These are phyloP conservation scores for Drosophila mauritiana DNA, from an alignment of 1,140 invertebrate species.

Conservation along the genomic window DNA sequence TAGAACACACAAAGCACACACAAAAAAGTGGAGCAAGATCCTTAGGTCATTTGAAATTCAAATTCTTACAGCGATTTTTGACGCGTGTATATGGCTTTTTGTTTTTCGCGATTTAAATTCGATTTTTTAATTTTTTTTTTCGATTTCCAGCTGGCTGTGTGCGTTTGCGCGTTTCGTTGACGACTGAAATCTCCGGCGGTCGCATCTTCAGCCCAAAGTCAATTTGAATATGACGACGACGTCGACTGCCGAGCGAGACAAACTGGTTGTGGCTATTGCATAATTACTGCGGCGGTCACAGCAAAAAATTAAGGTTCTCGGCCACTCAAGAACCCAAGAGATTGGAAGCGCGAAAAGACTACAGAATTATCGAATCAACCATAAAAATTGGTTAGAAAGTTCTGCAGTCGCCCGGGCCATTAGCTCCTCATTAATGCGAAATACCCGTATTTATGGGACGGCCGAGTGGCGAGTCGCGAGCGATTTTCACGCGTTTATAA, in stretches of 20 bases:
- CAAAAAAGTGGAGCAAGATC: slow-evolving; percentile 24
- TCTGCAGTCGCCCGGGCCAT: slow-evolving; percentile 35
- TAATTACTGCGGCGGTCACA: slow-evolving; percentile 57
- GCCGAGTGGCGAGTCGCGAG: slow-evolving; percentile 1
- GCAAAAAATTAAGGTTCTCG: slow-evolving; percentile 49
- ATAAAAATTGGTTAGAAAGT: slow-evolving; percentile 44
- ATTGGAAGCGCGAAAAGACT: slow-evolving; percentile 28
- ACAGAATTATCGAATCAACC: slow-evolving; percentile 10
- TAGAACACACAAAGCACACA: slow-evolving; percentile 15
- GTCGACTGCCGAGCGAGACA: slow-evolving; percentile 41
- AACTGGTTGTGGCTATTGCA: slow-evolving; percentile 76
- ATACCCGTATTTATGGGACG: slow-evolving; percentile 30
- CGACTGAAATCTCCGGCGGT: slow-evolving; percentile 59
- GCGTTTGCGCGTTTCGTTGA: slow-evolving; percentile 68
- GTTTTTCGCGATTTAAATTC: slow-evolving; percentile 6
- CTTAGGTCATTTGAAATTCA: slow-evolving; percentile 50
- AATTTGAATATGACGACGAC: slow-evolving; percentile 77
- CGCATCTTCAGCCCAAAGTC: slow-evolving; percentile 71
- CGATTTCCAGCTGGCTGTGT: slow-evolving; percentile 37
- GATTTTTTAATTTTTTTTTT: slow-evolving; percentile 16
- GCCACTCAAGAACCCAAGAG: slow-evolving; percentile 25
- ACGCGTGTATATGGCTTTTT: slow-evolving; percentile 21
- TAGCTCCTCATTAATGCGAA: slow-evolving; percentile 44
- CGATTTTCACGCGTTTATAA: slow-evolving; percentile 53
- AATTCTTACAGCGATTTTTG: slow-evolving; percentile 28